Evolutionary conservation across 2,113 vertebrate species (phyloP).

Genomic region (Hippocampus abdominalis): DNA sequence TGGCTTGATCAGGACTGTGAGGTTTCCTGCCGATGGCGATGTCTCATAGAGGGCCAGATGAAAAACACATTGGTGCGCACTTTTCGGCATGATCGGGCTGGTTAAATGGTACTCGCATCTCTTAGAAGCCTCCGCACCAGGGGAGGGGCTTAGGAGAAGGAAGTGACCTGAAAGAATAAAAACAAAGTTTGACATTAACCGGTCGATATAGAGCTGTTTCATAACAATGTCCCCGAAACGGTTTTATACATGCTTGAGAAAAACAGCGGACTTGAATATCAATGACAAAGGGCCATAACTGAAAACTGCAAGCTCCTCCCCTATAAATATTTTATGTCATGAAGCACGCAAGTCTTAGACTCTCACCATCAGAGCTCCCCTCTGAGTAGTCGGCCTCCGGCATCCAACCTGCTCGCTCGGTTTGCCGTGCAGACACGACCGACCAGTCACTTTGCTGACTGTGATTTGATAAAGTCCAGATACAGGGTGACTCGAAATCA

Average conservation of each 20-base stretch:
- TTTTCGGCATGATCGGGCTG: slow-evolving; percentile 63
- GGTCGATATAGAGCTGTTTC: slow-evolving; percentile 1
- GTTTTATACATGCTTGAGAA: background rate
- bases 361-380: slow-evolving; percentile 64
- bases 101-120: slow-evolving; percentile 66
- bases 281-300: background rate
- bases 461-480: slow-evolving; percentile 71
- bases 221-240: background rate
- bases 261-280: slow-evolving; percentile 1
- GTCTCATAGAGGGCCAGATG: slow-evolving; percentile 64
- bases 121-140: slow-evolving; percentile 32
- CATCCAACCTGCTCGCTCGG: slow-evolving; percentile 3
- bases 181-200: slow-evolving; percentile 24
- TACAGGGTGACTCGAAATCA: slow-evolving; percentile 72
- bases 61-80: slow-evolving; percentile 54
- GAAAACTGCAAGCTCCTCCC: background rate
- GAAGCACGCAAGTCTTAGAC: background rate
- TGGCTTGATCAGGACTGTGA: slow-evolving; percentile 60
- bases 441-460: slow-evolving; percentile 66
- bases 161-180: slow-evolving; percentile 66
- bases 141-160: slow-evolving; percentile 56
- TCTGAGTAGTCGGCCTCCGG: slow-evolving; percentile 65
- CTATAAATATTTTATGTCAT: background rate
- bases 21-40: slow-evolving; percentile 51
- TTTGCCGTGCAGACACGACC: slow-evolving; percentile 58